phyloP scores from a whole-genome alignment of 2,888 invertebrate species.

The Oscheius myriophilus region DNA sequence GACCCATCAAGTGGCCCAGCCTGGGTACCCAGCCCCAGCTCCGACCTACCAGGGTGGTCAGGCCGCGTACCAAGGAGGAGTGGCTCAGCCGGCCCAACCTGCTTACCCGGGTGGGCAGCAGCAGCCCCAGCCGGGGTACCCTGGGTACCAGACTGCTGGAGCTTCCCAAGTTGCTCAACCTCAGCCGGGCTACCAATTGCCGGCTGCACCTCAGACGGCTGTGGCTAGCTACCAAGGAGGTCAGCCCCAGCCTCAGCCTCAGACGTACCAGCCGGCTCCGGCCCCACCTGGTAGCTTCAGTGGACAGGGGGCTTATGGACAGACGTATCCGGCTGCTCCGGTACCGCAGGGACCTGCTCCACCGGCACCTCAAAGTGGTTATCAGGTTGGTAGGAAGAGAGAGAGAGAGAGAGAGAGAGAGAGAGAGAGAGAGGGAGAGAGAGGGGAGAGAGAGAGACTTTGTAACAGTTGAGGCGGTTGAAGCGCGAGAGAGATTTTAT shows the following conservation, averaged over 20 bases:
- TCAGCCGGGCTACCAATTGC: background rate
- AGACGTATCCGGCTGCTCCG: constrained; percentile 30
- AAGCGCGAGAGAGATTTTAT: background rate
- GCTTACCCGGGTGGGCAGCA: background rate
- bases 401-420: constrained; percentile 1
- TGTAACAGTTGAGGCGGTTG: too few species aligned
- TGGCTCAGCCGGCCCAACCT: constrained; percentile 22
- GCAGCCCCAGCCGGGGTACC: background rate
- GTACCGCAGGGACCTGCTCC: constrained; percentile 1
- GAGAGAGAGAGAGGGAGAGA: too few species aligned
- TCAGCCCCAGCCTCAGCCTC: constrained; percentile 32
- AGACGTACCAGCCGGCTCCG: constrained; percentile 10
- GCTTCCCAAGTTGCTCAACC: background rate
- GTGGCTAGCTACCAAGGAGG: background rate
- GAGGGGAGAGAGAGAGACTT: too few species aligned
- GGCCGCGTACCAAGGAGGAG: constrained; percentile 33
- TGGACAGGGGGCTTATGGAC: constrained; percentile 1
- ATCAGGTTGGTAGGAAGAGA: background rate
- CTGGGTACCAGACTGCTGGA: background rate
- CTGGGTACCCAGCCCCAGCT: constrained; percentile 21
- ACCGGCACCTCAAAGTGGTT: constrained; percentile 17
- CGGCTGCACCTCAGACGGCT: background rate
- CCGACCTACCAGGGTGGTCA: constrained; percentile 28
- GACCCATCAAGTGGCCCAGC: constrained; percentile 3
- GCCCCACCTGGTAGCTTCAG: background rate